phyloP scores from a whole-genome alignment of 2,888 invertebrate genomes.

The Acleris cristana region DNA sequence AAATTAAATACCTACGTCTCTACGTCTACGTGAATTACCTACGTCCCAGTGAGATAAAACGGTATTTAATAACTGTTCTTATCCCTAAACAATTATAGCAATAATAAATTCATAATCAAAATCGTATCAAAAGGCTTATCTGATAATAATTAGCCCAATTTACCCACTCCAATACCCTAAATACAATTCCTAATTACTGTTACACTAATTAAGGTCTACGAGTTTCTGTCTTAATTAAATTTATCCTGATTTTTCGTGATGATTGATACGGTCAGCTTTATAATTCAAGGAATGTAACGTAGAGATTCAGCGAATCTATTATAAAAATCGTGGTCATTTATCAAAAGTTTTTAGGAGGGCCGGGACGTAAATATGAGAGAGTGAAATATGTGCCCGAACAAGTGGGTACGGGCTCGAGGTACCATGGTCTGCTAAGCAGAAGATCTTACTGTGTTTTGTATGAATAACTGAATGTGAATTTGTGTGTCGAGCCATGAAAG shows the following conservation, averaged over 20 bases:
- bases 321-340: constrained; percentile 26
- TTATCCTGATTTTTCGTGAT: background rate
- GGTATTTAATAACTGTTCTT: too few species aligned
- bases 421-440: constrained; percentile 15
- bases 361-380: constrained; percentile 19
- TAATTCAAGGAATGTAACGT: constrained; percentile 3
- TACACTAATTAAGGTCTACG: background rate
- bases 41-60: too few species aligned
- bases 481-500: constrained; percentile 6
- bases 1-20: too few species aligned
- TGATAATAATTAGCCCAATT: background rate
- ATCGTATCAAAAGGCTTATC: too few species aligned
- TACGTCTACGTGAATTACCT: too few species aligned
- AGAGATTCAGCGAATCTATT: constrained; percentile 11
- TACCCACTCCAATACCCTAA: background rate
- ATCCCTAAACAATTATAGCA: too few species aligned
- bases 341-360: constrained; percentile 20
- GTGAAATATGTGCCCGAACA: constrained; percentile 21
- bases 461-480: constrained; percentile 1
- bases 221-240: background rate
- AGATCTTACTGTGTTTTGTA: constrained; percentile 18
- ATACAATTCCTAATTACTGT: background rate
- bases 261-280: constrained; percentile 8
- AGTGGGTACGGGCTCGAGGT: constrained; percentile 11
- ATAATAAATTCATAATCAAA: too few species aligned